A percentile compares a stretch with the other conserved stretches of the same genome.
Conservation (phyloP, 2,888 invertebrate species). For the Hyppa rectilinea region DNA sequence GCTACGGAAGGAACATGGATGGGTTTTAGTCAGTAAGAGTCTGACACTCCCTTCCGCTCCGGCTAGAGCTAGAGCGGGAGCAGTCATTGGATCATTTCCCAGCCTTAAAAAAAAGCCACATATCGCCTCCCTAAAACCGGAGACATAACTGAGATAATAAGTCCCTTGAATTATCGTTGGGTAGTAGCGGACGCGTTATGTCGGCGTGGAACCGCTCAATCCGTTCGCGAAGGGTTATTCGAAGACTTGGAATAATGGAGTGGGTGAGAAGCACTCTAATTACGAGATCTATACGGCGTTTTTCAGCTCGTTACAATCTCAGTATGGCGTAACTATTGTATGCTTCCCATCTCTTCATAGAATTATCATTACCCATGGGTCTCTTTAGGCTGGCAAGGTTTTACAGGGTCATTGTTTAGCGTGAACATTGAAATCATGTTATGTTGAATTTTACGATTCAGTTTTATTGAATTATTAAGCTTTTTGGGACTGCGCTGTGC, state of each 20-base stretch:
- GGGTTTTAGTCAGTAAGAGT: too few relatives aligned
- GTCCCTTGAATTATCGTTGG: constrained; percentile 17
- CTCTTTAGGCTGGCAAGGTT: constrained; percentile 17
- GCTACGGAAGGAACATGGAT: too few relatives aligned
- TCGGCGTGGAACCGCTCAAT: not conserved
- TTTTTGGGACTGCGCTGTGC: not conserved
- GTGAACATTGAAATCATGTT: not conserved
- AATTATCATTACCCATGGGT: constrained; percentile 21
- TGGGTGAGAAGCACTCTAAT: constrained; percentile 12
- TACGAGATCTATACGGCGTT: not conserved
- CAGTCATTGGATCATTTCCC: too few relatives aligned
- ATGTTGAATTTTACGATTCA: not conserved
- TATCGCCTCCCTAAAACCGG: constrained; percentile 20
- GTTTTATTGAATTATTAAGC: too few relatives aligned
- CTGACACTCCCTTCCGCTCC: too few relatives aligned
- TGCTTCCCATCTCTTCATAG: not conserved
- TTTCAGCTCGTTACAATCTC: constrained; percentile 6
- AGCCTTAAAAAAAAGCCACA: too few relatives aligned
- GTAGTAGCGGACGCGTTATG: constrained; percentile 10
- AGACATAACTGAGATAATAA: constrained; percentile 44
- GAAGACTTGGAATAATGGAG: constrained; percentile 16
- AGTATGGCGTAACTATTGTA: constrained; percentile 9
- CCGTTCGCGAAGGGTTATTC: constrained; percentile 3
- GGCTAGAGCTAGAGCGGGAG: too few relatives aligned
- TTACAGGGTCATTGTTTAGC: constrained; percentile 10